A percentile compares a stretch with the other conserved stretches of the same genome.
These are phyloP conservation scores for Capricornis sumatraensis DNA, from an alignment of 2,113 vertebrate species.

Conservation along the genomic window DNA sequence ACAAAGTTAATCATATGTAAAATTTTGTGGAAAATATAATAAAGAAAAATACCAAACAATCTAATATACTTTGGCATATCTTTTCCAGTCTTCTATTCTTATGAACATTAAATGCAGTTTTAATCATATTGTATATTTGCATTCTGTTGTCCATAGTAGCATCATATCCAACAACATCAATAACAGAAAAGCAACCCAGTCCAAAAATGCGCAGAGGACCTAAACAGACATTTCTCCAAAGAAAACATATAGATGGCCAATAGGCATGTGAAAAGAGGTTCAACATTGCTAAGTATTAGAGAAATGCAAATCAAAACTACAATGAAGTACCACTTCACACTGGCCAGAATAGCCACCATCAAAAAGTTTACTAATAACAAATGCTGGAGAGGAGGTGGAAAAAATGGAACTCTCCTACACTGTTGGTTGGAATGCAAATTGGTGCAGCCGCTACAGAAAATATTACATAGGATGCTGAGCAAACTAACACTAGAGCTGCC, in stretches of 20 bases:
- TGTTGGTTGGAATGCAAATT: background rate
- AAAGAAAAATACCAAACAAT: background rate
- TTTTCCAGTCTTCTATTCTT: background rate
- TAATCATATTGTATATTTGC: background rate
- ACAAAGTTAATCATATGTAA: background rate
- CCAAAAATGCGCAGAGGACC: background rate
- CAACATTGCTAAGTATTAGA: background rate
- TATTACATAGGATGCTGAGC: background rate
- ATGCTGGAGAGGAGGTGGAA: background rate
- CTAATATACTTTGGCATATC: background rate
- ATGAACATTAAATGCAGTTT: background rate
- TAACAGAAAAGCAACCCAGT: background rate
- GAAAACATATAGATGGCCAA: background rate
- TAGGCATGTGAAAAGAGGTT: background rate
- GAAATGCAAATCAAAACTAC: background rate
- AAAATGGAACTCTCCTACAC: background rate
- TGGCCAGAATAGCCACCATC: background rate
- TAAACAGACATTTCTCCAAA: background rate
- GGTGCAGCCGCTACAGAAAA: background rate
- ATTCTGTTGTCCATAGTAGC: background rate
- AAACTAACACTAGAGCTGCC: background rate
- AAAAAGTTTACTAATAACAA: background rate
- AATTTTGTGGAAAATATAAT: background rate
- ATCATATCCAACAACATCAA: background rate
- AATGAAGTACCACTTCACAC: background rate